phyloP scores from a whole-genome alignment of 1,140 invertebrate genomes.

The Agrypnia vestita region DNA sequence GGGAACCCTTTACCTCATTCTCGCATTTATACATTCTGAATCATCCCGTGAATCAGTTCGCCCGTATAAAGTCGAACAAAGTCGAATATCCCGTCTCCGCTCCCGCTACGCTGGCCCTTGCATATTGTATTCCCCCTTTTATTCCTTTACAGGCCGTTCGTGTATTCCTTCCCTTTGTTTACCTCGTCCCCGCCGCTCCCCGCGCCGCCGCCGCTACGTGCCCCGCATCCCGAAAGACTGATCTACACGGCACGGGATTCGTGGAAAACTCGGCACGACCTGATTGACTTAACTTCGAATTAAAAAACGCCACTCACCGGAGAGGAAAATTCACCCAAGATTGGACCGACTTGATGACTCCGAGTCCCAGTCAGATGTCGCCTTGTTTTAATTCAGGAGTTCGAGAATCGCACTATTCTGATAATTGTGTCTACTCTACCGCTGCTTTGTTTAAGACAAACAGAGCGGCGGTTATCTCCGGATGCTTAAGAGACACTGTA shows the following conservation, averaged over 20 bases:
- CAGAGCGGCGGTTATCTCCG: no score
- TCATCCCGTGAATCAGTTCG: not conserved
- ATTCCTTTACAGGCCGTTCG: constrained; percentile 3
- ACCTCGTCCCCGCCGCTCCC: constrained; percentile 1
- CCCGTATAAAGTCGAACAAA: no score
- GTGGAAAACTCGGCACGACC: not conserved
- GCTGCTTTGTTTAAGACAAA: no score
- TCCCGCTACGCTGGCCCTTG: no score
- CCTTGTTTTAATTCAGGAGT: no score
- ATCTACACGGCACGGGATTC: constrained; percentile 12
- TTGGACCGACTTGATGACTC: no score
- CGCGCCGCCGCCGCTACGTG: constrained; percentile 12
- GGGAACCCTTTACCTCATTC: not conserved
- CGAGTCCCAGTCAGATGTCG: no score
- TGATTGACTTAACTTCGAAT: constrained; percentile 15
- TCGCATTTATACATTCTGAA: not conserved
- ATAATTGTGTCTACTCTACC: no score
- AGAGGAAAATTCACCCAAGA: not conserved
- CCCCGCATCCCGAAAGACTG: not conserved
- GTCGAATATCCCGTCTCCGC: no score
- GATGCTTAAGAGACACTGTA: no score
- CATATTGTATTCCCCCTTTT: constrained; percentile 13
- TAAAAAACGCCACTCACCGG: constrained; percentile 18
- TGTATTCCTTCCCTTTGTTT: constrained; percentile 32
- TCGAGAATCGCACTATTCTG: no score